phyloP scores from a whole-genome alignment of 2,113 vertebrate genomes.

The Mixornis gularis region DNA sequence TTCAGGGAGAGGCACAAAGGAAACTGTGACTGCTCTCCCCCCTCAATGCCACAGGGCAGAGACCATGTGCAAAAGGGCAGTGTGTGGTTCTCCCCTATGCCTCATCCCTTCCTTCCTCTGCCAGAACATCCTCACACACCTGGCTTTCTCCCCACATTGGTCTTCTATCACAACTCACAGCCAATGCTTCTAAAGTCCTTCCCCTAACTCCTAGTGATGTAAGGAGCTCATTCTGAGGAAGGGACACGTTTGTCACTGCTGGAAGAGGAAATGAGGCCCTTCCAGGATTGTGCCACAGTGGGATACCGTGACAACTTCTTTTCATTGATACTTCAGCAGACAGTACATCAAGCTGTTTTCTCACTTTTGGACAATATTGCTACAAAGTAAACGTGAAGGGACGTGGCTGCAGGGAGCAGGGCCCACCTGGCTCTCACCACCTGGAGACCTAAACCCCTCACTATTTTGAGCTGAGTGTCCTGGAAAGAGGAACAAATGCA shows the following conservation, averaged over 20 bases:
- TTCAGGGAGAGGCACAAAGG: not conserved
- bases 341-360: not conserved
- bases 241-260: not conserved
- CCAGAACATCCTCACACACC: not conserved
- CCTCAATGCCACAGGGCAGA: not conserved
- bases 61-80: fast-evolving
- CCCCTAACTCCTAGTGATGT: not conserved
- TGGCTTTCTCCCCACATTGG: fast-evolving
- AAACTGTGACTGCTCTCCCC: not conserved
- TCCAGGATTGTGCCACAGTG: not conserved
- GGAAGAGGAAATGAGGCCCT: not conserved
- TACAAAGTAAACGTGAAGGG: not conserved
- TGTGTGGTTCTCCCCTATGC: fast-evolving
- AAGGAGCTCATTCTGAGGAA: not conserved
- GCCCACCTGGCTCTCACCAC: not conserved
- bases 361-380: not conserved
- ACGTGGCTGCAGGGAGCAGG: not conserved
- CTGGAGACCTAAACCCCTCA: not conserved
- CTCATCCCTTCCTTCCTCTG: not conserved
- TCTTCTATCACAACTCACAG: not conserved
- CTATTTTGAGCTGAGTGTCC: not conserved
- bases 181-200: not conserved
- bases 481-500: not conserved
- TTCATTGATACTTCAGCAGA: not conserved
- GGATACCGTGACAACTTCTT: not conserved